Evolutionary conservation across 2,888 invertebrate species (phyloP), one percentile per base, ranked within the genome.

Genomic region (Aleiodes leptofemur): DNA sequence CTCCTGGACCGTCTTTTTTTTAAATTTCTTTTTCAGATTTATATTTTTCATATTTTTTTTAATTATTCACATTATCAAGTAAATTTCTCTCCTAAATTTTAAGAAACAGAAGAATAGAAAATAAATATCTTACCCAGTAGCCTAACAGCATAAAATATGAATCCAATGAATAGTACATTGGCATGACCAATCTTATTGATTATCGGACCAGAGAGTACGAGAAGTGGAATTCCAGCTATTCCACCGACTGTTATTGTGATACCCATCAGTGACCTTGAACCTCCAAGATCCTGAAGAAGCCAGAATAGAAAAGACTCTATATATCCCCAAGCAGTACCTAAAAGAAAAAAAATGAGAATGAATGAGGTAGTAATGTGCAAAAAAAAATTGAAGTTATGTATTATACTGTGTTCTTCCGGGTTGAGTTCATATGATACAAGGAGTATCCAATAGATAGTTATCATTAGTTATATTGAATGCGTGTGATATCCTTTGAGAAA

Each of bases 321-420:
- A 89, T 94, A 95, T 51, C 95, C 95, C 95, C 95, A 95, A n/a
- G 94, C 94, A 29, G 93, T 94, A 48, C 95, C 95, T 95, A 88
- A 9, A 88, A 90, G 88, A 9, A 88, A 90, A 76, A 74, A 43
- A 57, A 51, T 34, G 74, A 77, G 59, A 23, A 23, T 23, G 4
- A 48, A 3, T 14, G 23, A 53, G 23, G 11, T 43, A 38, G n/a
- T 4, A 64, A 16, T 11, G 48, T 34, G 34, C 23, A 34, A 31
- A 7, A 31, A 78, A 29, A 64, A 80, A 72, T 14, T 13, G n/a
- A 23, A 31, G 51, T 70, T 9, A 16, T 29, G 23, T 14, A 53
- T 34, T 34, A 23, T 23, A 7, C 11, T n/a, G 3, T 43, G 43
- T 59, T 34, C 59, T 59, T 34, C 59, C 59, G 29, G 59, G 34